Evolutionary conservation across 2,113 vertebrate genomes (phyloP).

Genomic region (Danio rerio): GRCz12tu NC_133182.1:79847001-79847500

Average conservation of each 20-base stretch:
- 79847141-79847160: conserved; percentile 31
- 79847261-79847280: background rate
- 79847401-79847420: background rate
- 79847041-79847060: conserved; percentile 1
- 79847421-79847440: background rate
- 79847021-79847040: conserved; percentile 32
- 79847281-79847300: background rate
- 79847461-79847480: background rate
- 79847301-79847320: background rate
- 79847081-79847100: background rate
- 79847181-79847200: background rate
- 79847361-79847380: conserved; percentile 1
- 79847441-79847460: background rate
- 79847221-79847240: background rate
- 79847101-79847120: conserved; percentile 30
- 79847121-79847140: conserved; percentile 41
- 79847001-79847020: background rate
- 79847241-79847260: conserved; percentile 6
- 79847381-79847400: background rate
- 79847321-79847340: conserved; percentile 5
- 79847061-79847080: conserved; percentile 27
- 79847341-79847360: background rate
- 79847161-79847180: conserved; percentile 11
- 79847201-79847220: background rate
- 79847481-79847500: conserved; percentile 21